Conservation (phyloP, 2,888 invertebrate species). For the Ophion slaviceki region DNA sequence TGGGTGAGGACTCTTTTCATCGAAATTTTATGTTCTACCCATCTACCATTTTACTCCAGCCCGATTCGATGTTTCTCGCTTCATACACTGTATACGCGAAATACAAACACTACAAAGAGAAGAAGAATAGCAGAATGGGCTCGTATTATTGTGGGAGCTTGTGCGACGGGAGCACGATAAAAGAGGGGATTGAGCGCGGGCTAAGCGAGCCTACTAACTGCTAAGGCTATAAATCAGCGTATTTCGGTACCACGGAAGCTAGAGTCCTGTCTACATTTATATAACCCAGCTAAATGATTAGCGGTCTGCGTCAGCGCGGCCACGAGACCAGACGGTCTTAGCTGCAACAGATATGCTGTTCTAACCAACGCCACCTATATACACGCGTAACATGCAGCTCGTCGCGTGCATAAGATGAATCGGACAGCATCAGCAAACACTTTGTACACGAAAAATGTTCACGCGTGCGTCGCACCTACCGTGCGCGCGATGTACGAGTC, state of each 20-base stretch:
- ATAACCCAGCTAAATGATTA: conserved; percentile 65
- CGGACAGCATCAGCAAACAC: conserved; percentile 46
- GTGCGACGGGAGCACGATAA: conserved; percentile 32
- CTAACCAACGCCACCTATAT: background rate
- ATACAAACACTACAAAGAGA: background rate
- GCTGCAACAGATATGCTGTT: background rate
- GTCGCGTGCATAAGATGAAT: conserved; percentile 42
- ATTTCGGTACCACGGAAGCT: conserved; percentile 82
- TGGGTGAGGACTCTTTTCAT: background rate
- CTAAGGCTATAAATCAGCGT: conserved; percentile 78
- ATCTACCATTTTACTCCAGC: background rate
- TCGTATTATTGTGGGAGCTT: conserved; percentile 13
- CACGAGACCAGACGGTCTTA: background rate
- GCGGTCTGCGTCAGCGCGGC: conserved; percentile 17
- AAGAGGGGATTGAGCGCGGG: conserved; percentile 8
- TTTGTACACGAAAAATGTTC: conserved; percentile 55
- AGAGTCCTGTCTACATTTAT: conserved; percentile 75
- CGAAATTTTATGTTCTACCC: background rate
- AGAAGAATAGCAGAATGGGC: background rate
- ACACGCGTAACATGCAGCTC: background rate
- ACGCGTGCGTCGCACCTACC: conserved; percentile 33
- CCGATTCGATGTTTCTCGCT: background rate
- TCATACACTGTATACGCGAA: background rate
- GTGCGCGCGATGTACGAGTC: background rate
- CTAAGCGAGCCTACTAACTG: conserved; percentile 47